Base-by-base conservation (phyloP, 2,888 invertebrate species). In the Conops quadrifasciatus region DNA sequence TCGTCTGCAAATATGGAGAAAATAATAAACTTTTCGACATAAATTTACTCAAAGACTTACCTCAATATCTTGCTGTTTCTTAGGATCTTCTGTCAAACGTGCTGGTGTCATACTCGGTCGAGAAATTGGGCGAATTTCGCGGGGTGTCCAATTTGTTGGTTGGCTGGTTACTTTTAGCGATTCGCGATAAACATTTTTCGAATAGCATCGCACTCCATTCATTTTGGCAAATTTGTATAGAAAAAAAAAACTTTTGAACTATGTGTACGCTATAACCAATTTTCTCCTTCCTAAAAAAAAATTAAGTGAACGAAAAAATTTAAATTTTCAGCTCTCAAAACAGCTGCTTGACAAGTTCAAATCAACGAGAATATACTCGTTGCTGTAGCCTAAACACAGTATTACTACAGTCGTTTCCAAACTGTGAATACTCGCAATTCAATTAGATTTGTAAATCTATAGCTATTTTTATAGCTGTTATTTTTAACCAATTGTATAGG, bases 51-150 rank as follows among this genome's bases (percentile, higher is more conserved):
- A 47, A 7, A 16, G 30, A 19, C 45, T 36, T 26, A 73, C 66
- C 19, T 71, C 71, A n/a, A n/a, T n/a, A 43, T 71, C 71, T 2
- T 49, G 67, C 24, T 45, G 24, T 1, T 71, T 66, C 66, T 70
- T 70, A 30, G 53, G 3, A 59, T 71, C 71, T 58, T 49, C 58
- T 67, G 58, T 66, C 56, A 66, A 5, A 28, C 51, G 64, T 36
- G 24, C 36, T 5, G 58, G 28, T 43, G 64, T 16, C 49, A 36
- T 36, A 36, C 47, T 19, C 7, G 63, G 47, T 49, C 36, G 36
- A 36, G 64, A 30, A 30, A 28, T 30, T 64, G 24, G 59, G 26
- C 26, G 26, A 49, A 15, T 19, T 49, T 49, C 51, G 4, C 16
- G 60, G 11, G 36, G 19, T 21, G 13, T 19, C n/a, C 3, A n/a